Evolutionary conservation across 2,888 invertebrate species (phyloP).

Genomic region (Cerceris rybyensis): DNA sequence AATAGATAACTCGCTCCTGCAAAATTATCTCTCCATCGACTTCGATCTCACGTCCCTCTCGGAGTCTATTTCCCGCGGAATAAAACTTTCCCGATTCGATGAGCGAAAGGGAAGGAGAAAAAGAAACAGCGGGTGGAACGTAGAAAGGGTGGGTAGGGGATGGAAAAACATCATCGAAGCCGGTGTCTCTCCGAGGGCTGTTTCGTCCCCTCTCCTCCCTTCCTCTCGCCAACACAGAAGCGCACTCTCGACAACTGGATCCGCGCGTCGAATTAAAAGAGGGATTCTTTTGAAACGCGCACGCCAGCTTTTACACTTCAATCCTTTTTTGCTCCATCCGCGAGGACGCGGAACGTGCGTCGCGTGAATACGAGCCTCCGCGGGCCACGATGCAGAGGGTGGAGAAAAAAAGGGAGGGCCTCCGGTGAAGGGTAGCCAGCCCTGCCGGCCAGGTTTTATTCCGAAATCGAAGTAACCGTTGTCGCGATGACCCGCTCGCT

Average conservation of each 20-base stretch:
- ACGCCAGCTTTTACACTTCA: constrained; percentile 54
- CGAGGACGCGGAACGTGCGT: constrained; percentile 34
- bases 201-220: constrained; percentile 5
- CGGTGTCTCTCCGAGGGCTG: not conserved
- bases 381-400: constrained; percentile 8
- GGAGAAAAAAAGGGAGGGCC: constrained; percentile 21
- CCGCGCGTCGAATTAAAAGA: constrained; percentile 58
- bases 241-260: constrained; percentile 47
- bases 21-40: not conserved
- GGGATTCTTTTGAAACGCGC: constrained; percentile 54
- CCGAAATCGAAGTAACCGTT: constrained; percentile 62
- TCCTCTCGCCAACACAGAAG: constrained; percentile 31
- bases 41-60: not conserved
- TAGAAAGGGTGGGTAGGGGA: too few relatives aligned
- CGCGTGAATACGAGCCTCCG: constrained; percentile 52
- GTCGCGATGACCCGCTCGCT: constrained; percentile 51
- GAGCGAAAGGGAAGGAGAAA: not conserved
- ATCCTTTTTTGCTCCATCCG: constrained; percentile 37
- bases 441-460: constrained; percentile 42
- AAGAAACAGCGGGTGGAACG: too few relatives aligned
- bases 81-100: not conserved
- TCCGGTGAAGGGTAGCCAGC: not conserved
- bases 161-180: constrained; percentile 34
- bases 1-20: not conserved
- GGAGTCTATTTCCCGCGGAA: not conserved